Percentiles rank a stretch among this genome's conserved stretches.
Evolutionary conservation across 2,113 vertebrate species (phyloP).

Genomic region (Callionymus lyra): DNA sequence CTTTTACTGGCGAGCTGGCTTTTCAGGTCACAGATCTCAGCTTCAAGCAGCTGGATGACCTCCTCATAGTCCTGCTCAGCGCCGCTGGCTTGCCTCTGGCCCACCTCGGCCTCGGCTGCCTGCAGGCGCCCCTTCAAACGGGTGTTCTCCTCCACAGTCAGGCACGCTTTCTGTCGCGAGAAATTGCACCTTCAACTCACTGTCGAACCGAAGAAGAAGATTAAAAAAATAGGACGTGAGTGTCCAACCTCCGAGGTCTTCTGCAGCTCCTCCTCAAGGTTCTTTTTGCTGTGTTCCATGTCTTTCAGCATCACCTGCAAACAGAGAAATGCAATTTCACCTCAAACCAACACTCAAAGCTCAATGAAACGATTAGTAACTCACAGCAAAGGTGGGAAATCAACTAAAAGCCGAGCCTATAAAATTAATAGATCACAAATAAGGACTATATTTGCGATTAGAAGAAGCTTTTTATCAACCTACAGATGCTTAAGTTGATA

Average conservation of each 20-base stretch:
- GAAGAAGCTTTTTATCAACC: too few relatives aligned
- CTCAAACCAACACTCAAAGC: too few relatives aligned
- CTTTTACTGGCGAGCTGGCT: constrained; percentile 68
- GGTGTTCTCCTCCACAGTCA: constrained; percentile 74
- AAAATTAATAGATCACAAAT: too few relatives aligned
- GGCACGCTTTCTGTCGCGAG: constrained; percentile 66
- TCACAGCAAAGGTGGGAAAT: too few relatives aligned
- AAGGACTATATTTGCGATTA: too few relatives aligned
- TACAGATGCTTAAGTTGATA: too few relatives aligned
- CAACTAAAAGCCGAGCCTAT: too few relatives aligned
- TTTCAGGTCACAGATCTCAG: constrained; percentile 84
- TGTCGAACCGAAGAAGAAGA: too few relatives aligned
- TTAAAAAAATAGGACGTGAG: too few relatives aligned
- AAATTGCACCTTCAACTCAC: too few relatives aligned
- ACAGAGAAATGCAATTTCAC: constrained; percentile 17
- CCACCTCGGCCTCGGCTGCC: constrained; percentile 58
- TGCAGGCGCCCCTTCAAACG: constrained; percentile 74
- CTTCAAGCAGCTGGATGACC: constrained; percentile 81
- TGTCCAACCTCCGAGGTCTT: constrained; percentile 75
- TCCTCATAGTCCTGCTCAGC: constrained; percentile 87
- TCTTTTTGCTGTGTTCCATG: constrained; percentile 74
- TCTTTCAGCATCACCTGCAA: constrained; percentile 74
- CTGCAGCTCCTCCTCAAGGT: constrained; percentile 77
- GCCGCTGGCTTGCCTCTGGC: constrained; percentile 62
- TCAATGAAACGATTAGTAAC: too few relatives aligned